These are phyloP conservation scores for Coluber constrictor DNA, from an alignment of 2,797 vertebrate genomes.

Conservation along the genomic window DNA sequence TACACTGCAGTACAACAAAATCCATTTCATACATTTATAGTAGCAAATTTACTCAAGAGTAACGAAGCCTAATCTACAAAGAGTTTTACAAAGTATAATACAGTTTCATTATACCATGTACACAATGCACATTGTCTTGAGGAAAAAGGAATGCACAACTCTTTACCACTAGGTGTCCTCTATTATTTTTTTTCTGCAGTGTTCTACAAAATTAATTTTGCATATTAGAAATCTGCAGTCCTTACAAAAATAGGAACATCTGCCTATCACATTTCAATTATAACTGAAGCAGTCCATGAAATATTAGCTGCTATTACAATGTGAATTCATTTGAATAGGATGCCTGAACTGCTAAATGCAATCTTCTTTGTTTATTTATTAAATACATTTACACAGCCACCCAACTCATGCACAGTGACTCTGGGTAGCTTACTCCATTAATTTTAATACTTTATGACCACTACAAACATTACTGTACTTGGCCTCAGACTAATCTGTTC, in stretches of 20 bases:
- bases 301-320: neutral
- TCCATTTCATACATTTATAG: neutral
- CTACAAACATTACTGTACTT: conserved; percentile 6
- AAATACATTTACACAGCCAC: neutral
- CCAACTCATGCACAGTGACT: neutral
- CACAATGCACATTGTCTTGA: neutral
- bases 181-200: conserved; percentile 10
- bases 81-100: neutral
- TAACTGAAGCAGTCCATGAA: neutral
- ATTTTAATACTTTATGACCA: neutral
- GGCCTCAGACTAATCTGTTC: neutral
- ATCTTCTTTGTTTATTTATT: neutral
- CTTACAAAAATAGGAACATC: neutral
- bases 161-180: conserved; percentile 63
- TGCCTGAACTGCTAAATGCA: neutral
- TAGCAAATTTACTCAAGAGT: neutral
- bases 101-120: neutral
- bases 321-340: neutral
- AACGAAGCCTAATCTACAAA: neutral
- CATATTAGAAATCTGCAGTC: neutral
- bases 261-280: neutral
- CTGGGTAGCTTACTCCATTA: neutral
- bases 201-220: neutral
- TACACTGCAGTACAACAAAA: neutral
- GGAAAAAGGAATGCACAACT: neutral